Evolutionary conservation across 1,140 invertebrate genomes (phyloP).

Genomic region (Schlechtendalia chinensis): DNA sequence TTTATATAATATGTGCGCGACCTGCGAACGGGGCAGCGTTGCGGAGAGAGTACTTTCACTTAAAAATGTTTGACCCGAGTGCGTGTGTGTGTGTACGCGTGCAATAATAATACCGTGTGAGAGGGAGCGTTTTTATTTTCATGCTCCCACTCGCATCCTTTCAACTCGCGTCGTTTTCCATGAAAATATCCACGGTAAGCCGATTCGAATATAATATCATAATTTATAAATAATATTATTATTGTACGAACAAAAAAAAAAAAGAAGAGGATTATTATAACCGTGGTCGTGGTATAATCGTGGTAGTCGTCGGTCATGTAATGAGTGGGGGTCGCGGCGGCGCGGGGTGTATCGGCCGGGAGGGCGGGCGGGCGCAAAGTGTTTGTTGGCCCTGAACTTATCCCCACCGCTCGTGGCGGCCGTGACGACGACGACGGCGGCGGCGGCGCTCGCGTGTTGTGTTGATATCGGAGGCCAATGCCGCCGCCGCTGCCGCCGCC

Average conservation of each 20-base stretch:
- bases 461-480: conserved; percentile 49
- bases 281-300: neutral
- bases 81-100: neutral
- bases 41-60: conserved; percentile 49
- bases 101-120: conserved; percentile 20
- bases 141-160: no score
- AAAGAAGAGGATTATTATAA: no score
- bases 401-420: conserved; percentile 37
- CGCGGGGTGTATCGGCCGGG: neutral
- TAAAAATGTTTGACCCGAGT: conserved; percentile 1
- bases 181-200: no score
- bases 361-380: conserved; percentile 39
- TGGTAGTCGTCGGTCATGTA: neutral
- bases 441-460: conserved; percentile 37
- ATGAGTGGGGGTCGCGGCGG: neutral
- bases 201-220: no score
- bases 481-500: conserved; percentile 24
- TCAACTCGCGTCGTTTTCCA: no score
- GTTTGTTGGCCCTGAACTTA: conserved; percentile 47
- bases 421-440: conserved; percentile 26
- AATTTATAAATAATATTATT: no score
- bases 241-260: no score
- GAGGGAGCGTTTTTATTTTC: conserved; percentile 22
- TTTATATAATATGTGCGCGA: neutral
- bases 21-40: neutral